Evolutionary conservation across 2,888 invertebrate species (phyloP).

Genomic region (Drosophila peninsularis): DNA sequence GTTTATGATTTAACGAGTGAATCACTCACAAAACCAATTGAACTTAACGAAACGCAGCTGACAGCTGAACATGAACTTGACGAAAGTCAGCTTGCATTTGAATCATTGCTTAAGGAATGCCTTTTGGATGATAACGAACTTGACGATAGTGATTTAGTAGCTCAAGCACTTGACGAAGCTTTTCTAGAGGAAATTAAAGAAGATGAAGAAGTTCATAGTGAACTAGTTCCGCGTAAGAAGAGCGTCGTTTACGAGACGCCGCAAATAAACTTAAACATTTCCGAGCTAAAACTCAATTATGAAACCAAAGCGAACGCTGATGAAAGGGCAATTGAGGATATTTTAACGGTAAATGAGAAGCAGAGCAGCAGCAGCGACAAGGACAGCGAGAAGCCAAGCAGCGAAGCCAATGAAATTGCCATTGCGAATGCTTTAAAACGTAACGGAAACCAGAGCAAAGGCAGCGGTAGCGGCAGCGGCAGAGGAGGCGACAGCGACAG

Average conservation of each 20-base stretch:
- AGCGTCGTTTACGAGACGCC: constrained; percentile 81
- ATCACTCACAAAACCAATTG: constrained; percentile 9
- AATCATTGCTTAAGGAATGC: constrained; percentile 15
- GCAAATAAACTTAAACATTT: constrained; percentile 75
- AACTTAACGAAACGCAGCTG: constrained; percentile 33
- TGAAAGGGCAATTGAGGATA: constrained; percentile 37
- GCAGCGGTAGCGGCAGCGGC: neutral
- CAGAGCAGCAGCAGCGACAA: neutral
- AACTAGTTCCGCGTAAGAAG: constrained; percentile 41
- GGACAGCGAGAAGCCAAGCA: constrained; percentile 4
- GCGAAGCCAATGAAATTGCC: constrained; percentile 12
- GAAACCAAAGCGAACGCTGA: constrained; percentile 53
- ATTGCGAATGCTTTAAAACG: constrained; percentile 51
- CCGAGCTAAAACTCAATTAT: constrained; percentile 77
- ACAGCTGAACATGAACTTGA: constrained; percentile 24
- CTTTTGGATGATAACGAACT: constrained; percentile 8
- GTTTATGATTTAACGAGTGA: constrained; percentile 57
- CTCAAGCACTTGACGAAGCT: constrained; percentile 21
- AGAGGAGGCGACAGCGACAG: neutral
- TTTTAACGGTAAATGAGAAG: neutral
- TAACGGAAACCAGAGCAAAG: constrained; percentile 29
- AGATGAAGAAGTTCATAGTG: neutral
- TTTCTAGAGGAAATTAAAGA: constrained; percentile 24
- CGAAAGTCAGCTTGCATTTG: constrained; percentile 39
- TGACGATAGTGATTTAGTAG: constrained; percentile 25